Evolutionary conservation across 2,797 vertebrate species (phyloP).

Genomic region (Pantherophis vulpinus): DNA sequence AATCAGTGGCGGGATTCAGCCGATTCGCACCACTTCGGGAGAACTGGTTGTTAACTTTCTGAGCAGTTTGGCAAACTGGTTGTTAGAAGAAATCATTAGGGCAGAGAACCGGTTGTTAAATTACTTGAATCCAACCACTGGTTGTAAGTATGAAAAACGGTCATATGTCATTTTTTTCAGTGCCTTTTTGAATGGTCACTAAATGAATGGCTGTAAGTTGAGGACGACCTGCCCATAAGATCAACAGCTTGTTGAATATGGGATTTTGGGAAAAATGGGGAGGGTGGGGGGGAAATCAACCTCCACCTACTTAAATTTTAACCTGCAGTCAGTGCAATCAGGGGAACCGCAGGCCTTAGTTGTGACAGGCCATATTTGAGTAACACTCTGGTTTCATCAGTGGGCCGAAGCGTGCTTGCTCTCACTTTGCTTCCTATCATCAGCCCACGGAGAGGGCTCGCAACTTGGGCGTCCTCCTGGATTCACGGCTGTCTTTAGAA

Average conservation of each 20-base stretch:
- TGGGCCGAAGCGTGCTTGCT: not conserved
- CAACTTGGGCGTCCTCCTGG: too few relatives aligned
- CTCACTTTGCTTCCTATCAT: not conserved
- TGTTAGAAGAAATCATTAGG: too few relatives aligned
- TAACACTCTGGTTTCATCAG: not conserved
- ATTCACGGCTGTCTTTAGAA: too few relatives aligned
- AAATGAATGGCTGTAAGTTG: not conserved
- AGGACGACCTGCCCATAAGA: not conserved
- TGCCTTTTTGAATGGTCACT: not conserved
- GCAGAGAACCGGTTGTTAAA: too few relatives aligned
- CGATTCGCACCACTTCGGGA: too few relatives aligned
- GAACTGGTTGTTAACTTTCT: too few relatives aligned
- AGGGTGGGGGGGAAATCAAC: not conserved
- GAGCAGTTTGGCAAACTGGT: too few relatives aligned
- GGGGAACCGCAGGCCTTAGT: not conserved
- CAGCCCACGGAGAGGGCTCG: too few relatives aligned
- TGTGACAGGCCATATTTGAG: not conserved
- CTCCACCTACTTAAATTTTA: not conserved
- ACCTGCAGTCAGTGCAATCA: not conserved
- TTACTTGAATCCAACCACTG: too few relatives aligned
- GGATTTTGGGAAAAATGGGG: not conserved
- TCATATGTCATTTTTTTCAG: not conserved
- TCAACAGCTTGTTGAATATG: not conserved
- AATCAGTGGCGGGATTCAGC: not conserved
- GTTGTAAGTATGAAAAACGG: not conserved